Evolutionary conservation across 2,888 invertebrate species (phyloP).

Genomic region (Noctua fimbriata): DNA sequence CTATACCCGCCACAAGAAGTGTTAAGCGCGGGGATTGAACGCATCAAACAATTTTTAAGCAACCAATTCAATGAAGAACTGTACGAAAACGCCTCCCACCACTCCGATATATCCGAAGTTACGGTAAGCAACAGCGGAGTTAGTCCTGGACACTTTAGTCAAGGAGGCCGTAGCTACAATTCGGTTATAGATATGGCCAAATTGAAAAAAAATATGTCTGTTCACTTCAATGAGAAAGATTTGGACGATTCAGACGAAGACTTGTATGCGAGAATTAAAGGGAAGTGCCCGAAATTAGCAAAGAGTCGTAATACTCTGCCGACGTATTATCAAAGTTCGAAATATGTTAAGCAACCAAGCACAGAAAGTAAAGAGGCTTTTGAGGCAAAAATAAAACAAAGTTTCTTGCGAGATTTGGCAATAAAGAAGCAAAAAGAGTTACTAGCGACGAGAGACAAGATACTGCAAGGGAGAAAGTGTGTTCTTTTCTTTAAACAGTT

Average conservation of each 20-base stretch:
- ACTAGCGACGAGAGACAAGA: conserved; percentile 88
- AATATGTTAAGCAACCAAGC: conserved; percentile 77
- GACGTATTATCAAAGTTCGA: conserved; percentile 85
- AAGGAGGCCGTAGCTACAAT: conserved; percentile 80
- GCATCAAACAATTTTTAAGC: conserved; percentile 79
- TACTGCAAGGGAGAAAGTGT: conserved; percentile 91
- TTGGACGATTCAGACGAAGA: conserved; percentile 75
- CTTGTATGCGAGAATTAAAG: conserved; percentile 75
- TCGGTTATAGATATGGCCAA: conserved; percentile 80
- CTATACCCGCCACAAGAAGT: conserved; percentile 90
- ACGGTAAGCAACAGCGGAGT: conserved; percentile 66
- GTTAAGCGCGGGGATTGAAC: conserved; percentile 87
- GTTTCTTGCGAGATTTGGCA: conserved; percentile 86
- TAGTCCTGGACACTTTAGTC: conserved; percentile 69
- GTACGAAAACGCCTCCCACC: conserved; percentile 81
- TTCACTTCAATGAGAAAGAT: conserved; percentile 82
- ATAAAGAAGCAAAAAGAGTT: conserved; percentile 90
- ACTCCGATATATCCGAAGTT: conserved; percentile 77
- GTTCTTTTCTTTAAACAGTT: conserved; percentile 56
- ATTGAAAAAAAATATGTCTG: conserved; percentile 72
- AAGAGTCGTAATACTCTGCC: conserved; percentile 82
- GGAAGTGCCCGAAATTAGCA: conserved; percentile 83
- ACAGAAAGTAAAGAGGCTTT: conserved; percentile 72
- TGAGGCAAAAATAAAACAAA: conserved; percentile 81
- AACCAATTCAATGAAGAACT: conserved; percentile 78